These are phyloP conservation scores for Cremastinae sp. DNA, from an alignment of 2,888 invertebrate species.

Conservation along the genomic window DNA sequence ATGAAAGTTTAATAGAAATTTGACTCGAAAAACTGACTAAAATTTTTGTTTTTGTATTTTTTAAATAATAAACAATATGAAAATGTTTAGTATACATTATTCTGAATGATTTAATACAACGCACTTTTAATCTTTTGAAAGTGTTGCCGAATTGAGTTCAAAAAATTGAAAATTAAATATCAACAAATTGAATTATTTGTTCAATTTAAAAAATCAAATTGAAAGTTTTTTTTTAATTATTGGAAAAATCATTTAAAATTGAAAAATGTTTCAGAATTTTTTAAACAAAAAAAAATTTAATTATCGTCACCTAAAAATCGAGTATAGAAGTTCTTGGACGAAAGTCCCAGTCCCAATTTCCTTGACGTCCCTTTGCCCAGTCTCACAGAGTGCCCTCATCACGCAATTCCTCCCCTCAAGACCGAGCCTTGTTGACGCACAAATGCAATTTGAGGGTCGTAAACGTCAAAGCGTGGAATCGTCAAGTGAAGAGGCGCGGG, in stretches of 20 bases:
- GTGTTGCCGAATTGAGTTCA: too few relatives aligned
- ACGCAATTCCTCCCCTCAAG: slow-evolving; percentile 88
- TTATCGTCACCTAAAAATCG: slow-evolving; percentile 75
- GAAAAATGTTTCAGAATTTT: slow-evolving; percentile 2
- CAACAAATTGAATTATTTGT: too few relatives aligned
- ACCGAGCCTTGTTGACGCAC: slow-evolving; percentile 83
- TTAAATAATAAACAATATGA: too few relatives aligned
- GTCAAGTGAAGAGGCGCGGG: slow-evolving; percentile 3
- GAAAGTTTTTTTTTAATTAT: too few relatives aligned
- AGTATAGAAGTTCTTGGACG: slow-evolving; percentile 76
- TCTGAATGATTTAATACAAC: too few relatives aligned
- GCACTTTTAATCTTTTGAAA: too few relatives aligned
- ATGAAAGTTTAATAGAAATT: too few relatives aligned
- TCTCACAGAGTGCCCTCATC: slow-evolving; percentile 87
- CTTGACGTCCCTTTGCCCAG: slow-evolving; percentile 81
- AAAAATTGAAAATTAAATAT: too few relatives aligned
- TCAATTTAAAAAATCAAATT: too few relatives aligned
- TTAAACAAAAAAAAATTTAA: slow-evolving; percentile 5
- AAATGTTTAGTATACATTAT: too few relatives aligned
- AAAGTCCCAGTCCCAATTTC: slow-evolving; percentile 74
- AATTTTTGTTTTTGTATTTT: too few relatives aligned
- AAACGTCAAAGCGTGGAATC: slow-evolving; percentile 1
- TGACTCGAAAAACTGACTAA: too few relatives aligned
- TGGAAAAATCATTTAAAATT: background rate
- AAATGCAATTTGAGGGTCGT: slow-evolving; percentile 1